Evolutionary conservation across 2,888 invertebrate genomes (phyloP), one percentile per base, ranked within the genome.

Genomic region (Oeneis ivallda): DNA sequence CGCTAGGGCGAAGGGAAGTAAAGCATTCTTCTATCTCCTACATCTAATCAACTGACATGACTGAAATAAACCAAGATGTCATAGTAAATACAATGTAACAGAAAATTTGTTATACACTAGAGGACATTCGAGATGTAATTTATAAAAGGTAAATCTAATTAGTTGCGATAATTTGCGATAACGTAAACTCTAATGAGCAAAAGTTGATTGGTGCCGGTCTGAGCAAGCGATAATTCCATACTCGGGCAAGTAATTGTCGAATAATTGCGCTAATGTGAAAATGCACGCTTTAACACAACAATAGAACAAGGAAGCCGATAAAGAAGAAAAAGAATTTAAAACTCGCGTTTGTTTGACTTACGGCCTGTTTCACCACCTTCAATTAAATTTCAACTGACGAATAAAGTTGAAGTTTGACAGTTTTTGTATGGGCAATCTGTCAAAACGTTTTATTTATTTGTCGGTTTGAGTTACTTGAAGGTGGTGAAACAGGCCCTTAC

Each of bases 231-330:
- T 85, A 82, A 87, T 84, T 83, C 79, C 78, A 81, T 37, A 79
- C 79, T 79, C 81, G 81, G 78, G 82, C 89, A 82, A 84, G 85
- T 90, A 90, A 91, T 90, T 86, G 84, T 85, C 88, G 88, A 85
- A 87, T 90, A 90, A 91, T 90, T 90, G 87, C 89, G 89, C 78
- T 89, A 89, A 90, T 83, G 85, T 87, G 89, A 87, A 91, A 89
- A 85, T 87, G 76, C 82, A 91, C 87, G 91, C 84, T 89, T 88
- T 86, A 85, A 88, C 79, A 80, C 73, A 90, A 92, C 89, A 91
- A 91, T 89, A 79, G 86, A 78, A 81, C 74, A 74, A 80, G 84
- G 82, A 84, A 87, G 82, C 81, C 78, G 75, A 82, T 83, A 83
- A 70, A 67, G 56, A n/a, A 67, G 54, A 34, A 19, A 53, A 67